Conservation (phyloP, 2,113 vertebrate genomes). For the Amphiprion percula region DNA sequence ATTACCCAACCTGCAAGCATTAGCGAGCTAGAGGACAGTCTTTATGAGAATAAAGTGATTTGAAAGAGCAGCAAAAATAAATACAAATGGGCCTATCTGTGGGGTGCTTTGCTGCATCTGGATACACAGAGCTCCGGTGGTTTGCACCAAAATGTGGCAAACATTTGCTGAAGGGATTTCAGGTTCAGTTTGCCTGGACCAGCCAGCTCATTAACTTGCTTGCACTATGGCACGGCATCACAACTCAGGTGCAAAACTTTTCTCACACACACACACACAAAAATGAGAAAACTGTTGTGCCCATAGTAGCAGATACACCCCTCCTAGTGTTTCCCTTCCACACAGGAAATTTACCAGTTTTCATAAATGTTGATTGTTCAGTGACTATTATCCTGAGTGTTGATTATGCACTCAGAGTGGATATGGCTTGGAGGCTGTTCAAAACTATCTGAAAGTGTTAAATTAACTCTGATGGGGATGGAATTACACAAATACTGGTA, state of each 20-base stretch:
- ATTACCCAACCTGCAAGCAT: constrained; percentile 34
- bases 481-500: constrained; percentile 22
- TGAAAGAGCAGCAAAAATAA: constrained; percentile 13
- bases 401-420: constrained; percentile 33
- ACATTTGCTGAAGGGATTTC: constrained; percentile 61
- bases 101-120: not conserved
- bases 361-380: constrained; percentile 41
- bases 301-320: constrained; percentile 3
- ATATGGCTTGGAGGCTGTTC: constrained; percentile 30
- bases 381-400: constrained; percentile 34
- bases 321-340: constrained; percentile 14
- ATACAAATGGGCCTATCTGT: not conserved
- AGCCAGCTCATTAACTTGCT: constrained; percentile 55
- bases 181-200: constrained; percentile 38
- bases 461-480: constrained; percentile 22
- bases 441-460: constrained; percentile 36
- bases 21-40: constrained; percentile 7
- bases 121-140: constrained; percentile 3
- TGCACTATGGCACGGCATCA: constrained; percentile 37
- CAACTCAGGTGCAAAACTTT: constrained; percentile 47
- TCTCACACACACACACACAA: constrained; percentile 6
- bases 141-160: constrained; percentile 45
- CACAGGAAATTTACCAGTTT: constrained; percentile 13
- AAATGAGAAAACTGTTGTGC: constrained; percentile 42
- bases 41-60: constrained; percentile 14